These are phyloP conservation scores for Strigops habroptila DNA, from an alignment of 2,113 vertebrate species.

Conservation along the genomic window DNA sequence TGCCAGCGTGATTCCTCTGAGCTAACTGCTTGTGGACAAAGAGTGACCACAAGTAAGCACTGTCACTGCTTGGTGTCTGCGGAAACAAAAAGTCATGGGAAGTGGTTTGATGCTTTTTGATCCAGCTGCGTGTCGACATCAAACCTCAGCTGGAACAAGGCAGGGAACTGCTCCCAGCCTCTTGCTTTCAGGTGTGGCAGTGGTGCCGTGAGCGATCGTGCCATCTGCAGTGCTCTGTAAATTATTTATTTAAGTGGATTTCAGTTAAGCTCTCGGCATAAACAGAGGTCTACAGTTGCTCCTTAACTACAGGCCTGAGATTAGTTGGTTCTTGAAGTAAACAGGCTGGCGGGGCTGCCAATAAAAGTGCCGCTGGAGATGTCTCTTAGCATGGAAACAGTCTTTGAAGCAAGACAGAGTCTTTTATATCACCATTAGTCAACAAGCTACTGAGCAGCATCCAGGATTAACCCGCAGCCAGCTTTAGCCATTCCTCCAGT, in stretches of 20 bases:
- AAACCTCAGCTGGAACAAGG: background rate
- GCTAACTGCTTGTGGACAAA: constrained; percentile 31
- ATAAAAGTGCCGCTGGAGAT: background rate
- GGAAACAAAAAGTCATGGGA: background rate
- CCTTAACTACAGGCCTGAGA: background rate
- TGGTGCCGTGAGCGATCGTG: background rate
- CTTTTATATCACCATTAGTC: constrained; percentile 19
- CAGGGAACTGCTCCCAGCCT: background rate
- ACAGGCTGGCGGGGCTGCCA: background rate
- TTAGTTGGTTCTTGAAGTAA: constrained; percentile 14
- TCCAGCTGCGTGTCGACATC: background rate
- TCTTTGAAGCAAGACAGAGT: background rate
- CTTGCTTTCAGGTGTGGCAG: background rate
- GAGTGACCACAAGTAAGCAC: background rate
- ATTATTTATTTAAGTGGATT: background rate
- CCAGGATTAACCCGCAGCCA: constrained; percentile 8
- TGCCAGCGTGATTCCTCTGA: background rate
- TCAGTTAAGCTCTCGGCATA: background rate
- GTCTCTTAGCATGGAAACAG: background rate
- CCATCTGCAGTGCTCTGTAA: background rate
- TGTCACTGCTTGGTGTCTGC: background rate
- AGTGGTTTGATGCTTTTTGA: background rate
- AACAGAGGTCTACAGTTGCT: background rate
- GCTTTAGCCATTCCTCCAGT: background rate
- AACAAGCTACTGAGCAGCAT: background rate